These are phyloP conservation scores for silkworm (Bombyx mori) DNA, from an alignment of 1,140 invertebrate genomes.

Conservation along the genomic window ASM3026992v2 NC_085114.1:10548501-10549000, in stretches of 20 bases:
- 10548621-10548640: slow-evolving; percentile 23
- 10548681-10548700: background rate
- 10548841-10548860: slow-evolving; percentile 91
- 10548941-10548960: too few relatives aligned
- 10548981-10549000: too few relatives aligned
- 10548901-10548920: too few relatives aligned
- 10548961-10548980: too few relatives aligned
- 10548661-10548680: slow-evolving; percentile 6
- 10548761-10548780: slow-evolving; percentile 83
- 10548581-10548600: slow-evolving; percentile 76
- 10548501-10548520: slow-evolving; percentile 83
- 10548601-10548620: slow-evolving; percentile 38
- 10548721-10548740: slow-evolving; percentile 55
- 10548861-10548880: slow-evolving; percentile 1
- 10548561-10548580: slow-evolving; percentile 81
- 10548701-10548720: slow-evolving; percentile 2
- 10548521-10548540: slow-evolving; percentile 76
- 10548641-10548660: slow-evolving; percentile 17
- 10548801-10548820: slow-evolving; percentile 98
- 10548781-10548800: slow-evolving; percentile 98
- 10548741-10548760: slow-evolving; percentile 97
- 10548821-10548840: slow-evolving; percentile 97
- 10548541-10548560: slow-evolving; percentile 87
- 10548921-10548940: too few relatives aligned
- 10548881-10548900: too few relatives aligned